Conservation (phyloP, 2,113 vertebrate genomes). For the Sula dactylatra region DNA sequence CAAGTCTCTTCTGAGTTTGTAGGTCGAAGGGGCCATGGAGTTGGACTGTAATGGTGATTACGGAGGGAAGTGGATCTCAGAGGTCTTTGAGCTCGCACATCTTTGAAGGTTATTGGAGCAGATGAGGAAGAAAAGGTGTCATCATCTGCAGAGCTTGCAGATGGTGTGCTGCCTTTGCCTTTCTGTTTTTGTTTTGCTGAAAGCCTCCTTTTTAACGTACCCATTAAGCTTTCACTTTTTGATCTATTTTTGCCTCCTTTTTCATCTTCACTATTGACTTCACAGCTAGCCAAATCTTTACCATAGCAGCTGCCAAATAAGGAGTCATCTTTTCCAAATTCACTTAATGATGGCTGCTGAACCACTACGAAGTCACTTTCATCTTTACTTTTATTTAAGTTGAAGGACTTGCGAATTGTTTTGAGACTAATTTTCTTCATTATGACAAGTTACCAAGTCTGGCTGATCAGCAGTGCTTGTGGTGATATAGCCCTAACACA, state of each 20-base stretch:
- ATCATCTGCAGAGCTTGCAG: slow-evolving; percentile 83
- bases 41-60: slow-evolving; percentile 95
- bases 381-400: slow-evolving; percentile 95
- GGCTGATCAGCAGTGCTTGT: slow-evolving; percentile 51
- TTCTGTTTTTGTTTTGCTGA: slow-evolving; percentile 96
- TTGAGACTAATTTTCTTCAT: slow-evolving; percentile 99
- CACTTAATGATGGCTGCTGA: slow-evolving; percentile 84
- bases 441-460: slow-evolving; percentile 74
- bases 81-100: slow-evolving; percentile 89
- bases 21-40: slow-evolving; percentile 92
- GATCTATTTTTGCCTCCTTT: slow-evolving; percentile 87
- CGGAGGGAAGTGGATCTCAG: slow-evolving; percentile 90
- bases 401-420: slow-evolving; percentile 97
- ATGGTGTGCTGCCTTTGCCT: slow-evolving; percentile 82
- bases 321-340: slow-evolving; percentile 93
- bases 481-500: slow-evolving; percentile 47
- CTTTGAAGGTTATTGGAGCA: slow-evolving; percentile 90
- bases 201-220: slow-evolving; percentile 91
- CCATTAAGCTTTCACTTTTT: slow-evolving; percentile 95
- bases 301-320: slow-evolving; percentile 92
- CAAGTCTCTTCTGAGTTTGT: slow-evolving; percentile 93
- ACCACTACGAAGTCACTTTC: slow-evolving; percentile 95
- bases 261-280: slow-evolving; percentile 86
- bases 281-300: slow-evolving; percentile 88
- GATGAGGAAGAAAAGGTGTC: slow-evolving; percentile 93